Conservation (phyloP, 2,113 vertebrate species). For the Cheirogaleus medius region DNA sequence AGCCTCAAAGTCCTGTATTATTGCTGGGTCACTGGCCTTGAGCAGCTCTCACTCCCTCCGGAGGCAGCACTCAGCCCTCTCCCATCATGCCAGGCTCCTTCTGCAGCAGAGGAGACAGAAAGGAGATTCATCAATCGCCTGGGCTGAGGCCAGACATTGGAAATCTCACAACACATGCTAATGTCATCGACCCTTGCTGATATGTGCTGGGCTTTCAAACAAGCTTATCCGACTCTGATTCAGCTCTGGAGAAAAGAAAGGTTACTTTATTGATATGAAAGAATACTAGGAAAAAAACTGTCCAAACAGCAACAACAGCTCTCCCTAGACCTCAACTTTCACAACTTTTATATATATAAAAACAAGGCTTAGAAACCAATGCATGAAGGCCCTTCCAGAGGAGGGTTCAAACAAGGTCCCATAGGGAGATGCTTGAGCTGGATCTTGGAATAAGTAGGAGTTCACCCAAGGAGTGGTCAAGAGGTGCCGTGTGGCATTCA, state of each 20-base stretch:
- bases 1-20: neutral
- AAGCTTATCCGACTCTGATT: slow-evolving; percentile 55
- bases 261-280: slow-evolving; percentile 43
- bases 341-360: neutral
- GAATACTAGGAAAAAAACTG: slow-evolving; percentile 10
- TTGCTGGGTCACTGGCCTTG: neutral
- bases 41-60: neutral
- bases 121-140: slow-evolving; percentile 10
- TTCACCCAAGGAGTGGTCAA: neutral
- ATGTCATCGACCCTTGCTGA: slow-evolving; percentile 46
- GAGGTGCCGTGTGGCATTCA: neutral
- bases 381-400: neutral
- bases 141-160: slow-evolving; percentile 28
- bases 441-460: neutral
- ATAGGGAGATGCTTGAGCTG: neutral
- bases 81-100: neutral
- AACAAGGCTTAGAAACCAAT: neutral
- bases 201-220: slow-evolving; percentile 46
- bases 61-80: neutral
- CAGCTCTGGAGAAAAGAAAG: slow-evolving; percentile 60
- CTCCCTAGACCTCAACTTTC: neutral
- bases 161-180: slow-evolving; percentile 48
- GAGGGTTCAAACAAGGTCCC: neutral
- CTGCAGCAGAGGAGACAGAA: slow-evolving; percentile 9
- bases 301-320: neutral